Percentiles rank a stretch among this genome's conserved stretches.
Conservation (phyloP, 1,140 invertebrate genomes). For the Dryas iulia region DNA sequence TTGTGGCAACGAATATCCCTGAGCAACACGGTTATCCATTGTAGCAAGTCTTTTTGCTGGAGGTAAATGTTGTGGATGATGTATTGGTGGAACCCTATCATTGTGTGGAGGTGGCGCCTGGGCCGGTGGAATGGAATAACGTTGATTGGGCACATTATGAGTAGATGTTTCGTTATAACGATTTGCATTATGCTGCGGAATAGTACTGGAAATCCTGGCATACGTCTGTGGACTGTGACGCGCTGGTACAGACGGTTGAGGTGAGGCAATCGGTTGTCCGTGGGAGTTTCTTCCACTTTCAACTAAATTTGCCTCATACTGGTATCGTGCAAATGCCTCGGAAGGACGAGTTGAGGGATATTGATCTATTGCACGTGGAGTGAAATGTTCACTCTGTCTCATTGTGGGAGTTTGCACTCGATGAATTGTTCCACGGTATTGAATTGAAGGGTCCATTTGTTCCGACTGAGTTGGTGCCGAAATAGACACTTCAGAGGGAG, state of each 20-base stretch:
- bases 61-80: constrained; percentile 58
- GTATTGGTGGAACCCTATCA: constrained; percentile 69
- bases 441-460: constrained; percentile 44
- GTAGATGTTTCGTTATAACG: constrained; percentile 55
- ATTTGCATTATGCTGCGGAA: constrained; percentile 55
- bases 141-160: constrained; percentile 55
- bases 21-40: constrained; percentile 49
- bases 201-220: constrained; percentile 56
- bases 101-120: constrained; percentile 68
- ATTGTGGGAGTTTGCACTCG: constrained; percentile 61
- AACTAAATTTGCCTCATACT: constrained; percentile 54
- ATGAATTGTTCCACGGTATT: constrained; percentile 54
- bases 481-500: constrained; percentile 51
- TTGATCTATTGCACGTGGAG: constrained; percentile 59
- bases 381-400: constrained; percentile 56
- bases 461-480: constrained; percentile 39
- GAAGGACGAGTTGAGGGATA: constrained; percentile 60
- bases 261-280: constrained; percentile 50
- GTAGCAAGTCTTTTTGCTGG: constrained; percentile 45
- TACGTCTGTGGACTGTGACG: constrained; percentile 70
- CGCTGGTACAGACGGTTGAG: constrained; percentile 55
- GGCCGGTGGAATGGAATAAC: constrained; percentile 50
- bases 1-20: constrained; percentile 52
- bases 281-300: constrained; percentile 55
- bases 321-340: constrained; percentile 58